phyloP scores from a whole-genome alignment of 2,113 vertebrate species.

The Rafetus swinhoei region DNA sequence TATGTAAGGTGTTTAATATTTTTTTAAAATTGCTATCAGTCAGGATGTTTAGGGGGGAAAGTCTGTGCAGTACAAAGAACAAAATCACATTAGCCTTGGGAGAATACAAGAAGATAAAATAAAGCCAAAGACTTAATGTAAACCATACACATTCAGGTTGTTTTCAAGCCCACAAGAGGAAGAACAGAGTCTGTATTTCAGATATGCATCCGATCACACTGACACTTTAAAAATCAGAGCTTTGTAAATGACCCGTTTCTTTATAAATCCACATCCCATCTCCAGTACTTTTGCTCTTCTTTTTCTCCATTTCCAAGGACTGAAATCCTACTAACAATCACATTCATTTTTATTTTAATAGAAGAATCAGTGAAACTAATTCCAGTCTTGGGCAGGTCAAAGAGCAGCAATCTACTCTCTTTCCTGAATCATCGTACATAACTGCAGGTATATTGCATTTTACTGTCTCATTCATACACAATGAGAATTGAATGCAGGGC shows the following conservation, averaged over 20 bases:
- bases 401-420: not conserved
- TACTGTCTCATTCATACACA: not conserved
- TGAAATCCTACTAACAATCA: slow-evolving; percentile 14
- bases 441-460: not conserved
- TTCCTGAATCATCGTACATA: not conserved
- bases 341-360: slow-evolving; percentile 36
- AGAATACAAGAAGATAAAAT: not conserved
- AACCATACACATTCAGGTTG: not conserved
- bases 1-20: not conserved
- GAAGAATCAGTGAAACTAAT: slow-evolving; percentile 23
- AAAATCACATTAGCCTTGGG: not conserved
- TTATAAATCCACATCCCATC: not conserved
- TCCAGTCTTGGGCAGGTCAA: slow-evolving; percentile 24
- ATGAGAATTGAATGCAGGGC: rapidly evolving
- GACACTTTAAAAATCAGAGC: not conserved
- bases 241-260: not conserved
- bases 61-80: not conserved
- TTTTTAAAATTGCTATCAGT: not conserved
- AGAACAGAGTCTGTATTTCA: not conserved
- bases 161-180: not conserved
- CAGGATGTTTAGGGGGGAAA: not conserved
- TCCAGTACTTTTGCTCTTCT: not conserved
- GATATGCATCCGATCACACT: rapidly evolving
- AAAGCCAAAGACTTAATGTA: rapidly evolving
- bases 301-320: not conserved